These are phyloP conservation scores for Glossosoma conforme DNA, from an alignment of 1,140 invertebrate genomes.

Conservation along the genomic window DNA sequence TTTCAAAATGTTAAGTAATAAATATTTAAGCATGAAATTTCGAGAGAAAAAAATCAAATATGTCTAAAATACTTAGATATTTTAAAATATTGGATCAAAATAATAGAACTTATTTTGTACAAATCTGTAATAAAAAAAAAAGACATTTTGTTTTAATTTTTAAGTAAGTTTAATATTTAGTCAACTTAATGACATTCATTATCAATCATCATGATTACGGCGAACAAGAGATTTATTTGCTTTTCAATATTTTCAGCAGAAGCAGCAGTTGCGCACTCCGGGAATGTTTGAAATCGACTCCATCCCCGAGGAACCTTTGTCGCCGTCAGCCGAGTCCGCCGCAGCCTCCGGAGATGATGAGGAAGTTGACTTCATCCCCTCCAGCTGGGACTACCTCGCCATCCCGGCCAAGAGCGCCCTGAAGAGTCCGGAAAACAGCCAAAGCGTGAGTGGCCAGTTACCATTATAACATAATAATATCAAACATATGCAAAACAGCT, in stretches of 20 bases:
- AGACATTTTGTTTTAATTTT: background rate
- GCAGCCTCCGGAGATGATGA: conserved; percentile 47
- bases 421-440: conserved; percentile 47
- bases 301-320: conserved; percentile 32
- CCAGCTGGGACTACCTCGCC: conserved; percentile 56
- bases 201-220: background rate
- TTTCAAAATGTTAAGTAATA: too few species aligned
- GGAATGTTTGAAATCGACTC: conserved; percentile 9
- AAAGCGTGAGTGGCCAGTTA: conserved; percentile 24
- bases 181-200: background rate
- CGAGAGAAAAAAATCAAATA: too few species aligned
- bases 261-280: conserved; percentile 2
- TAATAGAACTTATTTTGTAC: too few species aligned
- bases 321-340: conserved; percentile 32
- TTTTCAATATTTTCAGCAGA: conserved; percentile 11
- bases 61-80: too few species aligned
- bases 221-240: background rate
- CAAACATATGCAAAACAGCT: too few species aligned
- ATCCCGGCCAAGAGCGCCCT: conserved; percentile 53
- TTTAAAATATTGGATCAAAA: too few species aligned
- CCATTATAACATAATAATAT: too few species aligned
- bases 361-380: conserved; percentile 56
- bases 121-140: too few species aligned
- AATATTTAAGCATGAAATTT: too few species aligned
- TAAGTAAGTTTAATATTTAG: background rate